phyloP scores from a whole-genome alignment of 2,888 invertebrate species.

The Eulithis prunata region DNA sequence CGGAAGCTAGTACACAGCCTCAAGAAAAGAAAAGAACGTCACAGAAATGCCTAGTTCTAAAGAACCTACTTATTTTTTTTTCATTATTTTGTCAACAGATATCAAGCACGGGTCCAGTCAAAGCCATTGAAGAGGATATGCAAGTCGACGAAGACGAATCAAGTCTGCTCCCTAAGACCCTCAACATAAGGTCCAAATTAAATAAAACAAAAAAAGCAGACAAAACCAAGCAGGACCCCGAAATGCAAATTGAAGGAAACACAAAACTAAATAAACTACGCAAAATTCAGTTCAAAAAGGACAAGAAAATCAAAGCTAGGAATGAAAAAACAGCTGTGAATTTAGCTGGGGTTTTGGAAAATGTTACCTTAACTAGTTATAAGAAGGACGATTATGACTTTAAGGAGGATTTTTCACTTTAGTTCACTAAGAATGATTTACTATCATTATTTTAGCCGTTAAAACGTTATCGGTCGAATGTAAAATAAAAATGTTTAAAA shows the following conservation, averaged over 20 bases:
- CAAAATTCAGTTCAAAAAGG: constrained; percentile 86
- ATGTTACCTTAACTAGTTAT: constrained; percentile 74
- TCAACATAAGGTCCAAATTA: constrained; percentile 70
- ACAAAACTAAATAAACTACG: constrained; percentile 73
- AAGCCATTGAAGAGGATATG: constrained; percentile 73
- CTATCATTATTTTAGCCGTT: neutral
- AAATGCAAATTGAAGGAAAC: constrained; percentile 89
- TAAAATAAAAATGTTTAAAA: constrained; percentile 26
- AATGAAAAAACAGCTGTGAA: constrained; percentile 86
- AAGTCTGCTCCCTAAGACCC: constrained; percentile 65
- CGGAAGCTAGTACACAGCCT: no score
- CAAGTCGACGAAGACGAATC: constrained; percentile 83
- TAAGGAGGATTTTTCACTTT: constrained; percentile 82
- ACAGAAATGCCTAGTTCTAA: neutral
- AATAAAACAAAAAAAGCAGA: constrained; percentile 64
- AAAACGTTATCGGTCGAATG: constrained; percentile 16
- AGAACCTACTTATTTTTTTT: neutral
- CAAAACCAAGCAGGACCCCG: constrained; percentile 83
- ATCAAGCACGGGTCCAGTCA: constrained; percentile 86
- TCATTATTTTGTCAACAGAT: constrained; percentile 71
- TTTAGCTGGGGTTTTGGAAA: constrained; percentile 87
- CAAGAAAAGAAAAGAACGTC: neutral
- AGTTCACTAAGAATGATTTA: neutral
- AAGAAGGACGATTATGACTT: constrained; percentile 85
- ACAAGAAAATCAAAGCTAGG: constrained; percentile 79